Base-by-base conservation (phyloP, 2,113 vertebrate genomes). In the Dasypus novemcinctus region DNA sequence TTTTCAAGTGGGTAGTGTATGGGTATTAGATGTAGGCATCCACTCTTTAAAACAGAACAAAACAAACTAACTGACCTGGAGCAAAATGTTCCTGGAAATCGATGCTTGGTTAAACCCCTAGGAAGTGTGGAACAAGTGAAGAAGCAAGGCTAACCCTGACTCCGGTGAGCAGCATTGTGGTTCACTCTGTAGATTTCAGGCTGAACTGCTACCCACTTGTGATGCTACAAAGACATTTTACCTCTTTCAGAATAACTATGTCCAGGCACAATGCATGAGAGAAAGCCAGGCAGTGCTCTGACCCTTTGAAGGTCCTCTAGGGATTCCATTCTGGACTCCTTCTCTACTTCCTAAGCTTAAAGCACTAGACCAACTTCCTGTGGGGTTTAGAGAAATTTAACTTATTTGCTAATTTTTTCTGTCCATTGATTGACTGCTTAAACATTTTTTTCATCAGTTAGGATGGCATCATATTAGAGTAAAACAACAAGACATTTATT, bases 101-200 rank as follows among this genome's bases (percentile, higher is more conserved):
- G 80, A 18, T 33, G 52, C 38, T 87, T 69, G 12, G 38, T 85
- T 57, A 54, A 90, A 52, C 52, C 74, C 61, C 72, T 14, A 7
- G 59, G 20, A 81, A 90, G n/a, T 93, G 43, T 69, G 36, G 25
- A 91, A 79, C 69, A 87, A 94, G 87, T 69, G 82, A 81, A 93
- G 83, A 87, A 80, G 64, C 27, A 33, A 83, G 64, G 49, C 27
- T 49, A 54, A 38, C 21, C 15, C 54, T 85, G 69, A 52, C 38
- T 46, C 74, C 72, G 41, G 33, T n/a, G 23, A 81, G 36, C 17
- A 83, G 25, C 38, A 41, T 4, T 61, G 52, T n/a, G 33, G 88
- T 72, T 18, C 33, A 6, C 27, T 80, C 33, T 46, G 75, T 7
- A 52, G 71, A 91, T 49, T 76, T 87, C 81, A 69, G 14, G 64